Evolutionary conservation across 2,113 vertebrate species (phyloP).

Genomic region (Hippopotamus amphibius): DNA sequence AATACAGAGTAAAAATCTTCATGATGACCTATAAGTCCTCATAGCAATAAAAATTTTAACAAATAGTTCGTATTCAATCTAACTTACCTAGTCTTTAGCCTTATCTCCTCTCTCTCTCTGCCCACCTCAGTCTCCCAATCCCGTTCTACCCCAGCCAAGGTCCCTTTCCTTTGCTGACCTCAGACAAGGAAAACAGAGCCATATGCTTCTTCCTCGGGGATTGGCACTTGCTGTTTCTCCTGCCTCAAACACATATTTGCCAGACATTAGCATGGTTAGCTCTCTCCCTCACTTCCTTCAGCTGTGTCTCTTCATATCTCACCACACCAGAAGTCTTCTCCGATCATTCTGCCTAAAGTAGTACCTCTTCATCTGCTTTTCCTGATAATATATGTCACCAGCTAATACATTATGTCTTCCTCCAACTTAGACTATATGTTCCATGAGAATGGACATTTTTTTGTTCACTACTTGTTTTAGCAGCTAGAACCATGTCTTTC

Average conservation of each 20-base stretch:
- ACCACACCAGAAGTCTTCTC: neutral
- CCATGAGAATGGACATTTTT: neutral
- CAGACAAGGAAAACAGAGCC: neutral
- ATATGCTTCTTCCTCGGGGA: neutral
- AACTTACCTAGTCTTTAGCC: neutral
- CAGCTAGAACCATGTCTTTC: neutral
- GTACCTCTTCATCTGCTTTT: neutral
- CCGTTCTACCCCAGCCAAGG: rapidly evolving
- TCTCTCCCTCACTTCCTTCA: neutral
- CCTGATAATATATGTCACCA: neutral
- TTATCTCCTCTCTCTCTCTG: neutral
- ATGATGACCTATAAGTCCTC: neutral
- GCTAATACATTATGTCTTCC: neutral
- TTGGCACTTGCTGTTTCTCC: neutral
- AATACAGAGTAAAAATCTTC: neutral
- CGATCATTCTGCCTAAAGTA: neutral
- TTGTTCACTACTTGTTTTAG: neutral
- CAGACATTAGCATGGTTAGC: no score
- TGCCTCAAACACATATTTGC: neutral
- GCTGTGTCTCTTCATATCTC: neutral
- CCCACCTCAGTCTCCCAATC: neutral
- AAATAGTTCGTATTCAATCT: neutral
- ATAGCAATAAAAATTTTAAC: neutral
- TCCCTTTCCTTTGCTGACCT: neutral
- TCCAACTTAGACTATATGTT: neutral